These are phyloP conservation scores for Sicus ferrugineus DNA, from an alignment of 2,888 invertebrate genomes.

Conservation along the genomic window DNA sequence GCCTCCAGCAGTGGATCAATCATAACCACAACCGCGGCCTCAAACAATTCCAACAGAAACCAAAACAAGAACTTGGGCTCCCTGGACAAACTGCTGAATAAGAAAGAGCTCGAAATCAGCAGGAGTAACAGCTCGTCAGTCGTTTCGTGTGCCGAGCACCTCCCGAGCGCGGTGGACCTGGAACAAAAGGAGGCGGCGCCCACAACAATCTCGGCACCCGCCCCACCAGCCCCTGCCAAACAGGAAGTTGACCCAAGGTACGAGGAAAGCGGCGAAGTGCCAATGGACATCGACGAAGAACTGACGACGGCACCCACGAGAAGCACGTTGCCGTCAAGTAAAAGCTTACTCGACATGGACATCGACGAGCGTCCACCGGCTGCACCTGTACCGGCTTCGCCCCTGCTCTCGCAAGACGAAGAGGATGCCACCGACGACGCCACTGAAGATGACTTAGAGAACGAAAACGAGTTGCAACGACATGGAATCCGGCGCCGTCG, in stretches of 20 bases:
- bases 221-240: slow-evolving; percentile 16
- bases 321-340: slow-evolving; percentile 49
- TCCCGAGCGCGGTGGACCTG: neutral
- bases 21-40: slow-evolving; percentile 42
- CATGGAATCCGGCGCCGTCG: slow-evolving; percentile 42
- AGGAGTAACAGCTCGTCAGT: slow-evolving; percentile 42
- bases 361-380: slow-evolving; percentile 58
- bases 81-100: slow-evolving; percentile 69
- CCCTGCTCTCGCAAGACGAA: slow-evolving; percentile 48
- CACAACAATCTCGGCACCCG: neutral
- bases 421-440: slow-evolving; percentile 45
- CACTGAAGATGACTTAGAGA: slow-evolving; percentile 43
- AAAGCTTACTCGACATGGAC: slow-evolving; percentile 46
- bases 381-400: slow-evolving; percentile 58
- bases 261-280: slow-evolving; percentile 51
- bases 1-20: slow-evolving; percentile 49
- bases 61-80: slow-evolving; percentile 66
- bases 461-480: slow-evolving; percentile 47
- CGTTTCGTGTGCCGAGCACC: slow-evolving; percentile 20
- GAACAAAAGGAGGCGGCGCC: neutral
- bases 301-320: slow-evolving; percentile 55
- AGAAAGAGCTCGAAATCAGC: slow-evolving; percentile 64
- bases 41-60: slow-evolving; percentile 48
- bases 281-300: slow-evolving; percentile 60
- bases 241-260: slow-evolving; percentile 37